Percentiles rank a stretch among this genome's conserved stretches.
phyloP scores from a whole-genome alignment of 1,140 invertebrate genomes.

The Orussus abietinus region DNA sequence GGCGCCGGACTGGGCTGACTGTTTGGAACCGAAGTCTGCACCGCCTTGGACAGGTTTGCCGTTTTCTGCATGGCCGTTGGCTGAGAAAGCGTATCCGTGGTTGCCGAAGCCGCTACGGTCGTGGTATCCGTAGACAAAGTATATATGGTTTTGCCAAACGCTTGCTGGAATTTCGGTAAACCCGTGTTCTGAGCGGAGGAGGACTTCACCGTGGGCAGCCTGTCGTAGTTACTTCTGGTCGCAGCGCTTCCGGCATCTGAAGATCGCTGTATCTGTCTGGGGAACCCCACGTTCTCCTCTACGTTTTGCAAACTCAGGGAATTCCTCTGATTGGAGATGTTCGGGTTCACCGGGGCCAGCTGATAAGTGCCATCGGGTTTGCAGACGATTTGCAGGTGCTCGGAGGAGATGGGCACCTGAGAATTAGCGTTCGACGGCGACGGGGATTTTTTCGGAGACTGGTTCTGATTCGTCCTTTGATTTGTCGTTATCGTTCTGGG shows the following conservation, averaged over 20 bases:
- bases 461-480: slow-evolving; percentile 31
- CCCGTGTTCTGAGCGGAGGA: slow-evolving; percentile 49
- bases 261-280: slow-evolving; percentile 25
- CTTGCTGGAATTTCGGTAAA: slow-evolving; percentile 75
- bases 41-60: slow-evolving; percentile 42
- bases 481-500: slow-evolving; percentile 15
- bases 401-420: slow-evolving; percentile 29
- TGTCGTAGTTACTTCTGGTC: slow-evolving; percentile 33
- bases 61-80: slow-evolving; percentile 27
- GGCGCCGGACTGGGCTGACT: slow-evolving; percentile 21
- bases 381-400: slow-evolving; percentile 44
- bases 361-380: slow-evolving; percentile 47
- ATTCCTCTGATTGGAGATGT: slow-evolving; percentile 30
- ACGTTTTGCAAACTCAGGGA: slow-evolving; percentile 40
- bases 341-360: slow-evolving; percentile 35
- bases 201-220: slow-evolving; percentile 27
- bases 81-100: slow-evolving; percentile 28
- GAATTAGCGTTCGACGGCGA: slow-evolving; percentile 25
- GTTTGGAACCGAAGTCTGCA: slow-evolving; percentile 43
- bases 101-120: slow-evolving; percentile 29
- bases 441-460: slow-evolving; percentile 42
- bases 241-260: slow-evolving; percentile 14
- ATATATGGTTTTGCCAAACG: slow-evolving; percentile 65
- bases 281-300: slow-evolving; percentile 33
- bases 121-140: slow-evolving; percentile 39